Base-by-base conservation (phyloP, 2,797 vertebrate species). In the Nyctalus aviator region DNA sequence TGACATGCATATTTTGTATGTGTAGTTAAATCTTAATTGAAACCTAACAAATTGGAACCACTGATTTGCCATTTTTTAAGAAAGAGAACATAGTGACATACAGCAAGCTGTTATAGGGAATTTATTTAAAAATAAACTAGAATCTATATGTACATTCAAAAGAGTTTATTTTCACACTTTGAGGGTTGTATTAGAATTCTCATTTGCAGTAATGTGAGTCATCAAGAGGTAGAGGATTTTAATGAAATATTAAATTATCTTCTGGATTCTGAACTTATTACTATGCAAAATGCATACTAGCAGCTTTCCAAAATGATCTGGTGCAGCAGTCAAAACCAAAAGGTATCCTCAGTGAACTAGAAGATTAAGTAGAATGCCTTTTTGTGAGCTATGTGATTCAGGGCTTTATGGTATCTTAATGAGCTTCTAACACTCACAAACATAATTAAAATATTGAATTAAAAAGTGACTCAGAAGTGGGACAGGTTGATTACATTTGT, bases 191-290 rank as follows among this genome's bases (percentile, higher is more conserved):
- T 66, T 91, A 84, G 55, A 93, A 64, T 85, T 93, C 20, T 57
- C 81, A 78, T 91, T 83, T 32, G 77, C 32, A 84, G 11, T 89
- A 72, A 62, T 68, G 55, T 81, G 92, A 94, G 30, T 77, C 62
- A 72, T 89, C 46, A 91, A 68, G 35, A 93, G 44, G 37, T 41
- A 77, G 62, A 92, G 81, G 25, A 66, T 91, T 89, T 89, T 90
- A 95, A 88, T 93, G 35, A 82, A 79, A 85, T 71, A 69, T 37
- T 84, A 76, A 69, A 13, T 68, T 91, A 50, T 87, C 53, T 86
- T 92, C 30, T 66, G 14, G 78, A 72, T 91, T 90, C 41, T 86
- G 59, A 90, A 71, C 46, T 95, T 93, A 92, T 95, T 93, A 90
- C 0, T 68, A 90, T 83, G n/a, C 10, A 76, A 20, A 79, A 66